Percentiles rank a stretch among this genome's conserved stretches.
These are phyloP conservation scores for Saimiri boliviensis DNA, from an alignment of 2,113 vertebrate species.

Conservation along the genomic window DNA sequence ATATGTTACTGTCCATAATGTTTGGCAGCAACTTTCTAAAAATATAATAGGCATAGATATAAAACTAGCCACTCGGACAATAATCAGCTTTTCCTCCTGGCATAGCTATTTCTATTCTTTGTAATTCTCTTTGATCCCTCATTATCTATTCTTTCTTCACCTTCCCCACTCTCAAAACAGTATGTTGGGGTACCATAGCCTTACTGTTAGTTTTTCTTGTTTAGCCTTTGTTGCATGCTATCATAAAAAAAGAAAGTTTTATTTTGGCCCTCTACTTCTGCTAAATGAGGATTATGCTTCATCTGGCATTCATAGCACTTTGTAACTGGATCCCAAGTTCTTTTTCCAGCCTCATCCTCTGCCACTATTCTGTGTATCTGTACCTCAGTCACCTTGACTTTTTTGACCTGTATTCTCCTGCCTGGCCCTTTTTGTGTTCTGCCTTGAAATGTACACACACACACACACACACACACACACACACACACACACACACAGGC, in stretches of 20 bases:
- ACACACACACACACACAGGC: too few relatives aligned
- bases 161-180: background rate
- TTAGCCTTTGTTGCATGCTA: background rate
- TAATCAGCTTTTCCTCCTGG: background rate
- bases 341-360: background rate
- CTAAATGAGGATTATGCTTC: background rate
- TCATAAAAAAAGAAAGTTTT: background rate
- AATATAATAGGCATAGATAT: background rate
- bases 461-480: too few relatives aligned
- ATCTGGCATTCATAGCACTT: background rate
- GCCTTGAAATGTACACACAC: background rate
- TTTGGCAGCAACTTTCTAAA: background rate
- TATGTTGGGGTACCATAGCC: background rate
- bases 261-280: background rate
- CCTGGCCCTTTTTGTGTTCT: background rate
- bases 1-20: background rate
- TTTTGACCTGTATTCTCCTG: background rate
- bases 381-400: background rate
- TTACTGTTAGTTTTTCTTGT: background rate
- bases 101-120: background rate
- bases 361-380: background rate
- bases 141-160: background rate
- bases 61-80: background rate
- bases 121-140: constrained; percentile 4
- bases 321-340: background rate